Evolutionary conservation across 2,888 invertebrate genomes (phyloP).

Genomic region (Drosophila rellima): DNA sequence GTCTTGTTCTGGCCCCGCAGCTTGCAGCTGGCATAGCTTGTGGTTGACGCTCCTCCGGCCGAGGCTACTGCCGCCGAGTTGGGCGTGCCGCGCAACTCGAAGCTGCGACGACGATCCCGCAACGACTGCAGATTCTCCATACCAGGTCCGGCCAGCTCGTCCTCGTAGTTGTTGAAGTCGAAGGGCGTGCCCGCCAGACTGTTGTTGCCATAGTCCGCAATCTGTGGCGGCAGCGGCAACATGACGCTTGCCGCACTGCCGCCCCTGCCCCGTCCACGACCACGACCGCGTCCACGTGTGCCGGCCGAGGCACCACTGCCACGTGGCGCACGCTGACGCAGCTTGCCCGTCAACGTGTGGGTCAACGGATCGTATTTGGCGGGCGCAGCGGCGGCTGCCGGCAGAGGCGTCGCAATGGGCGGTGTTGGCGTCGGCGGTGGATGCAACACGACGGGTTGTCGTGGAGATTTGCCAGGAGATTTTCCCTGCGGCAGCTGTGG

Average conservation of each 20-base stretch:
- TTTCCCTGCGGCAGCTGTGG: slow-evolving; percentile 87
- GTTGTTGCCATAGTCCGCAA: slow-evolving; percentile 85
- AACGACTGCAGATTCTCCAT: slow-evolving; percentile 92
- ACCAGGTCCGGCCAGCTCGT: slow-evolving; percentile 92
- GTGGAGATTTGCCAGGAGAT: slow-evolving; percentile 90
- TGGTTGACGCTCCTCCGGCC: slow-evolving; percentile 31
- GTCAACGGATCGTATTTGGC: slow-evolving; percentile 81
- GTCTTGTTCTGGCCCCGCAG: slow-evolving; percentile 66
- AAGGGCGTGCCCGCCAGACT: slow-evolving; percentile 93
- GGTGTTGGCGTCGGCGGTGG: slow-evolving; percentile 57
- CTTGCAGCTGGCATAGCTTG: slow-evolving; percentile 78
- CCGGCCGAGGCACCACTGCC: slow-evolving; percentile 70
- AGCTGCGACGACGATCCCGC: slow-evolving; percentile 92
- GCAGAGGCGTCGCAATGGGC: slow-evolving; percentile 35
- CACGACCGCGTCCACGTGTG: slow-evolving; percentile 82
- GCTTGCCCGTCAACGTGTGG: slow-evolving; percentile 82
- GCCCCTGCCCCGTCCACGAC: slow-evolving; percentile 86
- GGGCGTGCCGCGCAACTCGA: slow-evolving; percentile 87
- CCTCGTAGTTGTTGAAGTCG: slow-evolving; percentile 93
- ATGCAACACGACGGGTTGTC: slow-evolving; percentile 86
- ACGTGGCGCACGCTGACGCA: slow-evolving; percentile 83
- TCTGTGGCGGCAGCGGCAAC: slow-evolving; percentile 79
- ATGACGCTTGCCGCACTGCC: slow-evolving; percentile 78
- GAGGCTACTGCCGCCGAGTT: slow-evolving; percentile 22
- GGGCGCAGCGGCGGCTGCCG: slow-evolving; percentile 15